Evolutionary conservation across 2,113 vertebrate species (phyloP), one percentile per base, ranked within the genome.

Genomic region (Oryzias melastigma): DNA sequence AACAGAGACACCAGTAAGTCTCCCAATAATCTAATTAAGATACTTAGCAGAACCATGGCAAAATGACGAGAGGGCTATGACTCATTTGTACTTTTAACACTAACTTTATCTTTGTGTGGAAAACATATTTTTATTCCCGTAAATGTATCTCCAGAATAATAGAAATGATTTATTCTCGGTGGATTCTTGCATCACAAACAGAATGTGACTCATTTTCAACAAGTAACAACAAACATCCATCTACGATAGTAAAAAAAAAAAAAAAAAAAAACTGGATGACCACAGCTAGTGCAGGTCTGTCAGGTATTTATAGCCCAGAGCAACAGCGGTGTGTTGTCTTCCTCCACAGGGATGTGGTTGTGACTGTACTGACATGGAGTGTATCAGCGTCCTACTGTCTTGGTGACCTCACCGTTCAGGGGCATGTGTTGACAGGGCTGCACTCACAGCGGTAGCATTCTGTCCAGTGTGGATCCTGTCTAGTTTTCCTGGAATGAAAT

Each of bases 121-220:
- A 61, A 77, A 84, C 84, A 81, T 68, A 27, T 50, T 87, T 78
- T 82, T 78, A 79, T 82, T 84, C 85, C 62, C 73, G 75, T 51
- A 71, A 80, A 68, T 67, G 56, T 69, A 75, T 82, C 68, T 78
- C 15, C 44, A 68, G 70, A 68, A 69, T 66, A 35, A 35, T 3
- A 12, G 68, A 81, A 82, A 76, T 58, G 58, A 73, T 83, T 88
- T 81, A 61, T 79, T 87, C 75, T 74, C 61, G 71, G 68, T 67
- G 78, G 76, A 85, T 78, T 87, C 75, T 78, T 81, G 53, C 74
- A 65, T 76, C 71, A 80, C 52, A 44, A 17, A 68, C 22, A 65
- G 63, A 67, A 60, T 47, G 42, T 59, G 48, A 80, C 76, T 77
- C 50, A 58, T 24, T 25, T 64, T 75, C 59, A 78, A 75, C 51